Evolutionary conservation across 2,888 invertebrate genomes (phyloP).

Genomic region (Brenthis hecate): DNA sequence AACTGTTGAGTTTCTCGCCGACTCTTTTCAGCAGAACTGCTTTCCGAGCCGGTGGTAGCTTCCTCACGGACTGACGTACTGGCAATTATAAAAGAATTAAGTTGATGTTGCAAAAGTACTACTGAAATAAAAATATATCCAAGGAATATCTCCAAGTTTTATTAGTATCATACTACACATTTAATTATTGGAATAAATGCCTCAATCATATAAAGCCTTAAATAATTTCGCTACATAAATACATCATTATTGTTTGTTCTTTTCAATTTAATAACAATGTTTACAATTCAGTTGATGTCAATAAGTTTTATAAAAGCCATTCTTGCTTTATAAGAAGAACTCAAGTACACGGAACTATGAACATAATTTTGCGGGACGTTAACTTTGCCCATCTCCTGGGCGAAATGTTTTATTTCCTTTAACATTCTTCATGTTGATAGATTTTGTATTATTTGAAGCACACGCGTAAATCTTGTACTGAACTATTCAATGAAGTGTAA

Average conservation of each 20-base stretch:
- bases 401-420: constrained; percentile 22
- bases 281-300: not conserved
- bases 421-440: constrained; percentile 5
- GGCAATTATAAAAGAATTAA: too few species aligned
- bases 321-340: not conserved
- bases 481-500: not conserved
- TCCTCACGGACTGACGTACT: too few species aligned
- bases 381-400: constrained; percentile 14
- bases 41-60: too few species aligned
- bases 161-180: too few species aligned
- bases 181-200: too few species aligned
- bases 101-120: too few species aligned
- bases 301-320: constrained; percentile 6
- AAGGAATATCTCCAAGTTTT: too few species aligned
- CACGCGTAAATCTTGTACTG: not conserved
- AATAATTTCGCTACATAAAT: not conserved
- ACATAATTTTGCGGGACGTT: constrained; percentile 24
- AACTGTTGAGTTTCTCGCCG: too few species aligned
- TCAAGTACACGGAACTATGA: constrained; percentile 11
- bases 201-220: too few species aligned
- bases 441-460: constrained; percentile 12
- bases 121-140: too few species aligned
- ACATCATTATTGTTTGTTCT: constrained; percentile 1
- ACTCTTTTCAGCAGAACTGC: too few species aligned
- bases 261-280: not conserved